Base-by-base conservation (phyloP, 2,113 vertebrate species). In the Prolemur simus region DNA sequence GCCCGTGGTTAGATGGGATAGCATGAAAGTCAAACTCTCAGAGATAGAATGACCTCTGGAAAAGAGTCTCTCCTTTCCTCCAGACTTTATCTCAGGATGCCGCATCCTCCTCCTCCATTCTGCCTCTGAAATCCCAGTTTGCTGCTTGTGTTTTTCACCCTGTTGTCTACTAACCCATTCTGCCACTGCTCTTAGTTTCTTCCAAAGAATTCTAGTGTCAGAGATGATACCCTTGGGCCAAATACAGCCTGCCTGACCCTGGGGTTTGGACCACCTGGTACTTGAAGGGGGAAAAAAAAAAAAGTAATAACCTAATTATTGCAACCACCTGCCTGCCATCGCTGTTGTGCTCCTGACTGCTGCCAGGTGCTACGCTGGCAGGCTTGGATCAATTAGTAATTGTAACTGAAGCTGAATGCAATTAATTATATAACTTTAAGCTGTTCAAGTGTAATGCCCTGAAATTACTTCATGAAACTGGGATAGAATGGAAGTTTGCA, bases 401-500 rank as follows among this genome's bases (percentile, higher is more conserved):
- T 93, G 73, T 91, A 97, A 93, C 63, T 49, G 54, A 91, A 91
- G 68, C 60, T 66, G 89, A 89, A 73, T 89, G 74, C 73, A 91
- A 96, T 96, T 91, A 96, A 94, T 98, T 95, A 97, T 8, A 91
- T 93, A 89, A 89, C 95, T 93, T 94, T 83, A 96, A 96, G 66
- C 60, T 96, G 64, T 83, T 97, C 78, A 74, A 39, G 23, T 83
- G 83, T 86, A 96, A 91, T 82, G 80, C 39, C 45, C 71, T n/a
- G 5, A 93, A 96, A 95, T 96, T n/a, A 91, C 25, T 86, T 77
- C 42, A 87, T 45, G 47, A 80, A 92, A 76, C 54, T 84, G 37
- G 14, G 7, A 78, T 86, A 54, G 37, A 68, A 87, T n/a, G 39
- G 37, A 81, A 11, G 15, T 45, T 42, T 25, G 23, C 17, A 81